Conservation (phyloP, 2,113 vertebrate species). For the Trichomycterus rosablanca region DNA sequence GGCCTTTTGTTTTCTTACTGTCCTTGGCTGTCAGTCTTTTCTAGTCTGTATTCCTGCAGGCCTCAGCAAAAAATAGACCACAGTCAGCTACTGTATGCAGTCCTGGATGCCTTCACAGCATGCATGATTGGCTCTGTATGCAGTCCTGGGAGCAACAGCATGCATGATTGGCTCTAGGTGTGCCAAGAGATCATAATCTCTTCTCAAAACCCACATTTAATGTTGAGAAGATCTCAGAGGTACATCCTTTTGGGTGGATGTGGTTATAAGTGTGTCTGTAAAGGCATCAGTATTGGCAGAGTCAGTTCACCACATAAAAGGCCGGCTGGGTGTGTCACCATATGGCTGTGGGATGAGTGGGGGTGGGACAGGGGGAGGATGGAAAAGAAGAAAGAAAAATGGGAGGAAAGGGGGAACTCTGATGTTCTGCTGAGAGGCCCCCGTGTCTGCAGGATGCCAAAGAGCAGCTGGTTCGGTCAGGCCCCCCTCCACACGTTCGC, state of each 20-base stretch:
- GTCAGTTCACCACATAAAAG: slow-evolving; percentile 38
- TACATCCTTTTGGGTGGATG: slow-evolving; percentile 2
- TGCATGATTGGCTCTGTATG: slow-evolving; percentile 1
- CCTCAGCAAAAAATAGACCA: not conserved
- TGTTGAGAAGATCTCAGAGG: slow-evolving; percentile 25
- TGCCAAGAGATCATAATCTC: no score
- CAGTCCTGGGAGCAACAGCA: not conserved
- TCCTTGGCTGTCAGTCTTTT: not conserved
- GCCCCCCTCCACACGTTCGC: slow-evolving; percentile 5
- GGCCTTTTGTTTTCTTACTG: not conserved
- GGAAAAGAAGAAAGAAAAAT: slow-evolving; percentile 26
- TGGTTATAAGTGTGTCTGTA: slow-evolving; percentile 8
- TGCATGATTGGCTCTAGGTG: slow-evolving; percentile 37
- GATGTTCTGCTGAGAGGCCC: slow-evolving; percentile 19
- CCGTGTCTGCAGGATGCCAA: slow-evolving; percentile 5
- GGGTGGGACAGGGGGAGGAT: slow-evolving; percentile 14
- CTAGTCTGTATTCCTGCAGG: not conserved
- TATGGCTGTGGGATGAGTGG: slow-evolving; percentile 29
- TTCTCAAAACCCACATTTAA: no score
- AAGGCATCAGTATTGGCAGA: slow-evolving; percentile 13
- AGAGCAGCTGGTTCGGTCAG: slow-evolving; percentile 20
- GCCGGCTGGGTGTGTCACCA: slow-evolving; percentile 35
- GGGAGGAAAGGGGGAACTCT: slow-evolving; percentile 13
- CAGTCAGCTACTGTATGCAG: slow-evolving; percentile 7
- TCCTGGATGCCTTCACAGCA: not conserved